phyloP scores from a whole-genome alignment of 2,797 vertebrate genomes.

The Chrosomus eos region DNA sequence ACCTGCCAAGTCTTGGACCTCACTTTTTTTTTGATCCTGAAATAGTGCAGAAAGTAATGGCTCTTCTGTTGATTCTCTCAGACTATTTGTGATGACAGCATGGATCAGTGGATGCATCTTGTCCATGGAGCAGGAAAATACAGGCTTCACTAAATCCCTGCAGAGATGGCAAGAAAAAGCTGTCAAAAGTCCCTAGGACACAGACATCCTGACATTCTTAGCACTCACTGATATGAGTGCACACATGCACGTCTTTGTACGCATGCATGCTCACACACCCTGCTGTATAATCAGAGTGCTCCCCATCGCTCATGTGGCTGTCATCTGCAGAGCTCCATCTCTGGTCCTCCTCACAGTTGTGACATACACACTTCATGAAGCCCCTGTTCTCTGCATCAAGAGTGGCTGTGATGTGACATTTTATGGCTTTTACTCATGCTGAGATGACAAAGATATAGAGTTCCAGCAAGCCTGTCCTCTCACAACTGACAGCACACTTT shows the following conservation, averaged over 20 bases:
- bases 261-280: conserved; percentile 32
- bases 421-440: conserved; percentile 40
- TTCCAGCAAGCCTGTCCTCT: conserved; percentile 15
- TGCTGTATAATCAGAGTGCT: conserved; percentile 53
- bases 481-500: conserved; percentile 25
- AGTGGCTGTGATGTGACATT: conserved; percentile 33
- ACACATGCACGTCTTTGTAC: conserved; percentile 35
- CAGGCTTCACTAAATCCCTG: conserved; percentile 20
- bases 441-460: conserved; percentile 41
- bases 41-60: background rate
- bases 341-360: conserved; percentile 27
- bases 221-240: conserved; percentile 18
- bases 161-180: conserved; percentile 36
- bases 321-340: conserved; percentile 5
- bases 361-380: conserved; percentile 43
- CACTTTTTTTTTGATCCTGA: background rate
- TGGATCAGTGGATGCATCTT: conserved; percentile 44
- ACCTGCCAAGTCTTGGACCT: background rate
- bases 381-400: conserved; percentile 26
- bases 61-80: background rate
- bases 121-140: conserved; percentile 22
- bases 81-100: conserved; percentile 44
- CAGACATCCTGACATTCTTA: conserved; percentile 35
- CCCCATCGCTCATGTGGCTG: conserved; percentile 50
- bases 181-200: conserved; percentile 43